phyloP scores from a whole-genome alignment of 2,113 vertebrate genomes.

The Phasianus colchicus region DNA sequence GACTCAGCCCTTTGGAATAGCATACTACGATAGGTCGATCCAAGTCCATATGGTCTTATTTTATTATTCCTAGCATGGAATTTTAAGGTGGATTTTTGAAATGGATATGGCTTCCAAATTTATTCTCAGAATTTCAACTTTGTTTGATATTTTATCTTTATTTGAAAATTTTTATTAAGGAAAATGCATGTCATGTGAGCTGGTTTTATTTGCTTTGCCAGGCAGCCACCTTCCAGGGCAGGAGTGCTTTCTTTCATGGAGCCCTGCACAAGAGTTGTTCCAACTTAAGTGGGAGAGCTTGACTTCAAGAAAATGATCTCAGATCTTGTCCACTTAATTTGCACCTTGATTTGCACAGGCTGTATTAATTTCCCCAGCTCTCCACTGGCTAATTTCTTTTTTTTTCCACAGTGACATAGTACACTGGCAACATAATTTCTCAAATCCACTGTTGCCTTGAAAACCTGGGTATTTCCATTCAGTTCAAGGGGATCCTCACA shows the following conservation, averaged over 20 bases:
- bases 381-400: neutral
- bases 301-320: neutral
- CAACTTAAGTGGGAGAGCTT: neutral
- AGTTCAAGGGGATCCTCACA: neutral
- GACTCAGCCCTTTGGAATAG: neutral
- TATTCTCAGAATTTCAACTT: neutral
- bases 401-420: neutral
- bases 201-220: neutral
- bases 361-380: neutral
- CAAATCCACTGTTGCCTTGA: neutral
- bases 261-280: neutral
- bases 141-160: constrained; percentile 52
- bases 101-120: constrained; percentile 42
- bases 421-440: neutral
- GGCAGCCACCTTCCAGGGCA: neutral
- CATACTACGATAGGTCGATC: neutral
- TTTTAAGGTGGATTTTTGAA: constrained; percentile 56
- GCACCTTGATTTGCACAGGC: neutral
- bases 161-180: neutral
- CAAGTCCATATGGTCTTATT: constrained; percentile 49
- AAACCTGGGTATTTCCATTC: neutral
- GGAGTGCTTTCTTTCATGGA: neutral
- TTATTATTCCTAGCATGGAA: constrained; percentile 50
- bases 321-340: neutral
- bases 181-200: neutral